Evolutionary conservation across 2,888 invertebrate genomes (phyloP), one percentile per base, ranked within the genome.

Genomic region (Mythimna vitellina): DNA sequence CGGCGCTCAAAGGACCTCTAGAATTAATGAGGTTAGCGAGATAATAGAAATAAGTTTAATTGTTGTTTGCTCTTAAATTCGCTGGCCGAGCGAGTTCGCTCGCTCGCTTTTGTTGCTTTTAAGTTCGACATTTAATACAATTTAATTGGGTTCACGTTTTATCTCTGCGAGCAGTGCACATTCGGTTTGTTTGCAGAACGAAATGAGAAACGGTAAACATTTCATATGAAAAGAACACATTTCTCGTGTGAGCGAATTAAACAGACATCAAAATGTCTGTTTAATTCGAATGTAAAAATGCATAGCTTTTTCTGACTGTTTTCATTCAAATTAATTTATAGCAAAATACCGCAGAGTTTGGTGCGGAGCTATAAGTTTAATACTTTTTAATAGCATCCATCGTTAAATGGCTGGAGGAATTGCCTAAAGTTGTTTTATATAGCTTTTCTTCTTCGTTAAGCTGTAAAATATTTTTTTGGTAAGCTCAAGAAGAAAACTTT

Each of bases 11-110:
- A 84, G 83, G 87, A 85, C 83, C 85, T 85, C 80, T 86, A 68
- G 76, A 87, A 84, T 85, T 84, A 88, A 90, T 86, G 84, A 87
- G 84, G 82, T 86, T 82, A 87, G 81, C 72, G 74, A 84, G 86
- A 86, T 88, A 86, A 87, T 83, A 83, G 80, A 83, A 84, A 85
- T 86, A 85, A 83, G 79, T 82, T 86, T 80, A 76, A 81, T 83
- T 85, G 69, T 81, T 82, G 81, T 85, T 86, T 81, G 72, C 61
- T 46, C 70, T 76, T 69, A 72, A 82, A 73, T 75, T 73, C 66
- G 42, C 67, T 35, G 51, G 72, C 63, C 53, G 46, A 66, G 64
- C 51, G 70, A 65, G 62, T 70, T 20, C 66, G 38, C 42, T 54
- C 64, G 25, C 42, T 54, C 61, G 53, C 32, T 58, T 71, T 74